phyloP scores from a whole-genome alignment of 2,113 vertebrate genomes.

The Charina bottae region DNA sequence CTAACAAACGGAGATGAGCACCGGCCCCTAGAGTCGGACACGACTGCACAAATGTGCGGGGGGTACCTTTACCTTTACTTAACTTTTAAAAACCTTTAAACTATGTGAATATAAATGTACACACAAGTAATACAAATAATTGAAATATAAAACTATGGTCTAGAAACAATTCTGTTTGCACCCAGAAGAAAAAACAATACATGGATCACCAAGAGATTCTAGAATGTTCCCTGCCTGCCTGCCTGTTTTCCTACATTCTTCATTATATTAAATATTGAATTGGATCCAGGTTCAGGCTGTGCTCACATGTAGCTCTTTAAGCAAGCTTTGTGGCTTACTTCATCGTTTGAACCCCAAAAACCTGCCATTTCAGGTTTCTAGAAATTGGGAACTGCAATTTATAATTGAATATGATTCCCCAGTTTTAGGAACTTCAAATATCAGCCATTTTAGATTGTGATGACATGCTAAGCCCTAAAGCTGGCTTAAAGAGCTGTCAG shows the following conservation, averaged over 20 bases:
- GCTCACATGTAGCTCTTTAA: not conserved
- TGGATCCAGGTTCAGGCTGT: not conserved
- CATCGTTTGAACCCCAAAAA: not conserved
- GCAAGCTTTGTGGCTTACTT: not conserved
- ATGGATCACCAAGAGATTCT: not conserved
- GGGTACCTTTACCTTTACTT: no score
- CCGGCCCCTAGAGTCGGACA: no score
- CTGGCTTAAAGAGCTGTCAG: not conserved
- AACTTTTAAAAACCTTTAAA: not conserved
- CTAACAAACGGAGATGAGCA: no score
- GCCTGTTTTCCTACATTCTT: not conserved
- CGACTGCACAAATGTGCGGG: no score
- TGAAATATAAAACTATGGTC: not conserved
- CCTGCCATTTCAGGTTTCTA: no score
- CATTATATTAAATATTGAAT: not conserved
- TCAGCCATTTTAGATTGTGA: not conserved
- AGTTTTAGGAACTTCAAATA: not conserved
- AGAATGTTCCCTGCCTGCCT: not conserved
- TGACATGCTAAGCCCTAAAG: not conserved
- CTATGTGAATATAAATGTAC: not conserved
- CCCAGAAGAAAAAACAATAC: not conserved
- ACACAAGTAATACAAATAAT: not conserved
- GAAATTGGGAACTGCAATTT: no score
- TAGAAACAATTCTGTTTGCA: not conserved
- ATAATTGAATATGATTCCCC: no score